These are phyloP conservation scores for Vireo altiloquus DNA, from an alignment of 2,113 vertebrate species.

Conservation along the genomic window DNA sequence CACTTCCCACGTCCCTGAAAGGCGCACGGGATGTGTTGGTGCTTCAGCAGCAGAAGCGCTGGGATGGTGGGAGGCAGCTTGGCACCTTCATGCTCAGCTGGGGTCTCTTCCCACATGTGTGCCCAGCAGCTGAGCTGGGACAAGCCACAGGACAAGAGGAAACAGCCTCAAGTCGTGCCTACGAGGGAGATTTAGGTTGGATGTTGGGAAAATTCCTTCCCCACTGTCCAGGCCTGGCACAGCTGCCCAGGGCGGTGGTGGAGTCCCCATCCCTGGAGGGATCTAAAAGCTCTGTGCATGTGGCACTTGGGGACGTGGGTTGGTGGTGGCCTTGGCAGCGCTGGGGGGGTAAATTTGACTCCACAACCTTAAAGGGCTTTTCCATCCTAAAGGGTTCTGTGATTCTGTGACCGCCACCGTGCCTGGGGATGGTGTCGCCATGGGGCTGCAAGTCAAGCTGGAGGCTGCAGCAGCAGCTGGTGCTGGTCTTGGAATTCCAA, in stretches of 20 bases:
- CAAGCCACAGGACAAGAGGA: background rate
- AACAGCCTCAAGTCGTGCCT: background rate
- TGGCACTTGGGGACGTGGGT: background rate
- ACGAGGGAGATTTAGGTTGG: background rate
- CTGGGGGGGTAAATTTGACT: background rate
- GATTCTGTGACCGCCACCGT: background rate
- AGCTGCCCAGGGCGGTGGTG: background rate
- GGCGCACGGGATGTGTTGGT: background rate
- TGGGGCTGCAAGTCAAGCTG: background rate
- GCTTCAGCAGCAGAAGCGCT: background rate
- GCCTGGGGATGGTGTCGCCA: fast-evolving
- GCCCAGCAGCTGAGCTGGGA: background rate
- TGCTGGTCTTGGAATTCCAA: background rate
- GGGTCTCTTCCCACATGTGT: background rate
- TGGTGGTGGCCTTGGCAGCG: background rate
- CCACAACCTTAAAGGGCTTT: background rate
- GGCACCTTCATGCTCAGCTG: background rate
- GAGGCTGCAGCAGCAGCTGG: background rate
- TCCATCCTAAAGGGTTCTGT: background rate
- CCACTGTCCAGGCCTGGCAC: background rate
- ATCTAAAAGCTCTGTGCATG: background rate
- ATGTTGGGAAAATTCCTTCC: no score
- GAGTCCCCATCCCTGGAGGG: background rate
- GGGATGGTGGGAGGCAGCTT: background rate
- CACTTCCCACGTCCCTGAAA: background rate